These are phyloP conservation scores for Hirundo rustica DNA, from an alignment of 2,797 vertebrate genomes.

Conservation along the genomic window DNA sequence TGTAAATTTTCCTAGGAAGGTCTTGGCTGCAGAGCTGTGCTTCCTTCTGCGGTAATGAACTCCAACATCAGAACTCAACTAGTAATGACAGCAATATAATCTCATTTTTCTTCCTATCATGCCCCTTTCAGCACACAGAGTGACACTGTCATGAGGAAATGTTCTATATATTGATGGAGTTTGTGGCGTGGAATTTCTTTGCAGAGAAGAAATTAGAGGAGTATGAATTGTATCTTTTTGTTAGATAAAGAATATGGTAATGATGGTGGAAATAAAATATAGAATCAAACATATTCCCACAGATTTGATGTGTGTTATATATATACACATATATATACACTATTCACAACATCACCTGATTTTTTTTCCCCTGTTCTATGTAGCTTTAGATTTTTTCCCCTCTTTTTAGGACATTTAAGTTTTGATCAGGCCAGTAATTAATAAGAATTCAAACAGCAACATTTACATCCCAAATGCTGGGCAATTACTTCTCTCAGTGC, in stretches of 20 bases:
- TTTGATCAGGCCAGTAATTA: conserved; percentile 48
- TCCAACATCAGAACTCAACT: conserved; percentile 30
- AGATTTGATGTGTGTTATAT: background rate
- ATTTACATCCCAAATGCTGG: conserved; percentile 51
- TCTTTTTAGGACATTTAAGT: conserved; percentile 8
- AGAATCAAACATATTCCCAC: background rate
- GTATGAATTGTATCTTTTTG: background rate
- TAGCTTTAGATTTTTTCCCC: background rate
- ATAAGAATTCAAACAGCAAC: conserved; percentile 54
- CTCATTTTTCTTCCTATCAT: conserved; percentile 17
- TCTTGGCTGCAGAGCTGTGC: background rate
- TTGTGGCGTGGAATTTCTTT: background rate
- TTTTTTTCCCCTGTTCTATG: background rate
- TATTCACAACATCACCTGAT: background rate
- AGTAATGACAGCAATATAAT: conserved; percentile 16
- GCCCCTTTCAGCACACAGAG: background rate
- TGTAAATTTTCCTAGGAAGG: background rate
- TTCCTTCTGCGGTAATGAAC: conserved; percentile 40
- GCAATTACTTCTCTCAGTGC: conserved; percentile 50
- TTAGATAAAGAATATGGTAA: background rate
- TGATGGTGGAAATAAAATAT: background rate
- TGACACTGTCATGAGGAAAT: background rate
- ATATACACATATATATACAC: background rate
- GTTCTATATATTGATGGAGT: background rate
- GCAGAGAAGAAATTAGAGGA: background rate